Conservation (phyloP, 53 echinoderm and acorn worm species). For the Holothuria scabra region DNA sequence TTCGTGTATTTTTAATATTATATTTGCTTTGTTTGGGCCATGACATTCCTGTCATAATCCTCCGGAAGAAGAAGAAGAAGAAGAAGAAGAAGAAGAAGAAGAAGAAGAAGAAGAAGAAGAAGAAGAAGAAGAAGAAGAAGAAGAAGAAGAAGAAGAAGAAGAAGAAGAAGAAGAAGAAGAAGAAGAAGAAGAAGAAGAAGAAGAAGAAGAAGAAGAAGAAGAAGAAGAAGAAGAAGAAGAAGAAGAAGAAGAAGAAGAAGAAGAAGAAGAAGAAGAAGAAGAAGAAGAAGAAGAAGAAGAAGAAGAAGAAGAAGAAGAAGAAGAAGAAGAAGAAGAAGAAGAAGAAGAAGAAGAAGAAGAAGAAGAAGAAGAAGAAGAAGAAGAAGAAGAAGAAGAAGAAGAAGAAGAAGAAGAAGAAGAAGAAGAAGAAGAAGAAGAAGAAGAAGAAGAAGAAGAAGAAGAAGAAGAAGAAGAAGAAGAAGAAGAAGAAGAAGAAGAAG, state of each 20-base stretch:
- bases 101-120: too few relatives aligned
- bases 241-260: slow-evolving; percentile 9
- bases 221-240: not conserved
- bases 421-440: slow-evolving; percentile 52
- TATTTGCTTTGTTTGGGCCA: too few relatives aligned
- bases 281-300: slow-evolving; percentile 28
- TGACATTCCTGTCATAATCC: too few relatives aligned
- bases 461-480: slow-evolving; percentile 22
- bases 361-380: slow-evolving; percentile 52
- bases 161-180: too few relatives aligned
- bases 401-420: slow-evolving; percentile 31
- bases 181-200: too few relatives aligned
- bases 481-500: slow-evolving; percentile 43
- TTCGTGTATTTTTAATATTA: too few relatives aligned
- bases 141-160: too few relatives aligned
- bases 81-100: too few relatives aligned
- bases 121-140: too few relatives aligned
- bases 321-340: slow-evolving; percentile 47
- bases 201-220: too few relatives aligned
- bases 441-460: slow-evolving; percentile 27
- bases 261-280: slow-evolving; percentile 19
- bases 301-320: slow-evolving; percentile 25
- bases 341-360: slow-evolving; percentile 51
- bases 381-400: slow-evolving; percentile 24
- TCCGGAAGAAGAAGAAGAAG: too few relatives aligned